Base-by-base conservation (phyloP, 2,113 vertebrate species). In the Melanostigma gelatinosum region DNA sequence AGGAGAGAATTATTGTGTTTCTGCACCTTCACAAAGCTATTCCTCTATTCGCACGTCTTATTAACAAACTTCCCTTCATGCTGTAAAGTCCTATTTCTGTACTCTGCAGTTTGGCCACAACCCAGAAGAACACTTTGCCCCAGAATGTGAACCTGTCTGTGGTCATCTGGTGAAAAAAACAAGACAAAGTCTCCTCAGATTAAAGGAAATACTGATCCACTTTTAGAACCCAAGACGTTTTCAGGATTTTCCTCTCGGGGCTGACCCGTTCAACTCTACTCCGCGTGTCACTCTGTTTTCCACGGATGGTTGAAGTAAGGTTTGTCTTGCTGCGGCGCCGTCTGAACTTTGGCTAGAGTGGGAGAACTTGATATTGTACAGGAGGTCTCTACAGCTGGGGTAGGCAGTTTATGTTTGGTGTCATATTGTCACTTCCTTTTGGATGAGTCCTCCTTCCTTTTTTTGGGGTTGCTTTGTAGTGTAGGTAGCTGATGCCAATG, bases 131-230 rank as follows among this genome's bases (percentile, higher is more conserved):
- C 48, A 36, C 40, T 76, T 60, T 57, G 7, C n/a, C 32, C 13
- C 55, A 42, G 40, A 70, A 61, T 13, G 36, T 66, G 27, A 69
- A 82, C 64, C 50, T 74, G 74, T 70, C 57, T 74, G 58, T 38
- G 84, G 63, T 55, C 22, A 55, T 77, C 67, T 68, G 55, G 38
- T 57, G 58, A 1, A 68, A 72, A 48, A 40, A 34, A 46, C 0
- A n/a, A 55, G 1, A 55, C 61, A 11, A 34, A 52, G 24, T 46
- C 50, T 44, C 4, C 18, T 10, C 34, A 75, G 42, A 63, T 62
- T 44, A 32, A 63, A 77, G 61, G 36, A 72, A 73, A 55, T 18
- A 46, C 42, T 55, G 44, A 40, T 60, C 73, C n/a, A 66, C 55
- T 61, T 78, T 82, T 52, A 81, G 62, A 77, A 69, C 55, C 3